Evolutionary conservation across 2,797 vertebrate genomes (phyloP).

Genomic region (Protosalanx chinensis): DNA sequence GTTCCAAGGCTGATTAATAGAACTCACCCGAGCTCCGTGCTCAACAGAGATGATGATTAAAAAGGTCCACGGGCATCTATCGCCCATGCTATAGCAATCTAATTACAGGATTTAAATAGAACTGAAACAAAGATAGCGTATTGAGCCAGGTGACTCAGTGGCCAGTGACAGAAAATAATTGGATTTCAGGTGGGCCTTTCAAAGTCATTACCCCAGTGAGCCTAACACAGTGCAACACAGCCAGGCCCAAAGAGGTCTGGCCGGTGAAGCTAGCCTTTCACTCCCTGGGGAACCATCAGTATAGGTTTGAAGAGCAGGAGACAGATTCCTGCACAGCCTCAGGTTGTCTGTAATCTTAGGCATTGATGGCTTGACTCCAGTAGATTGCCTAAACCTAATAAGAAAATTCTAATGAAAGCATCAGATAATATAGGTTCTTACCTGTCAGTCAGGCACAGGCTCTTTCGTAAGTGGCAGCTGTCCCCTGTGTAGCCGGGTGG

Average conservation of each 20-base stretch:
- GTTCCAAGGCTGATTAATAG: constrained; percentile 41
- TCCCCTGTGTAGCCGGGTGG: constrained; percentile 75
- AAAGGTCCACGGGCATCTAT: background rate
- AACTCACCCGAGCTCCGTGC: constrained; percentile 11
- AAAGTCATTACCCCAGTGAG: constrained; percentile 38
- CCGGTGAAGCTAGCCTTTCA: constrained; percentile 23
- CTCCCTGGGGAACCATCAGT: constrained; percentile 31
- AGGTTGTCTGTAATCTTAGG: constrained; percentile 24
- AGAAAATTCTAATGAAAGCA: background rate
- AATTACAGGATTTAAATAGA: constrained; percentile 26
- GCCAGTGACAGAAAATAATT: constrained; percentile 30
- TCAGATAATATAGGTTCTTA: constrained; percentile 50
- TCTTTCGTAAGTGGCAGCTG: constrained; percentile 77
- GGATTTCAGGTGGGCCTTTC: constrained; percentile 30
- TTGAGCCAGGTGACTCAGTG: constrained; percentile 15
- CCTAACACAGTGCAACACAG: constrained; percentile 26
- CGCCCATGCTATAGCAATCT: constrained; percentile 9
- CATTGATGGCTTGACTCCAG: background rate
- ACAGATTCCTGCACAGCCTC: constrained; percentile 24
- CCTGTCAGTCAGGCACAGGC: constrained; percentile 79
- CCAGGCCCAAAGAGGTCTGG: constrained; percentile 15
- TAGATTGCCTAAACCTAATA: constrained; percentile 7
- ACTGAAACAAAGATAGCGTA: constrained; percentile 16
- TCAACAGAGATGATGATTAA: constrained; percentile 30
- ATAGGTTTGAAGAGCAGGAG: constrained; percentile 25